A percentile compares a stretch with the other conserved stretches of the same genome.
phyloP scores from a whole-genome alignment of 2,113 vertebrate genomes.

The Hydrochoerus hydrochaeris region DNA sequence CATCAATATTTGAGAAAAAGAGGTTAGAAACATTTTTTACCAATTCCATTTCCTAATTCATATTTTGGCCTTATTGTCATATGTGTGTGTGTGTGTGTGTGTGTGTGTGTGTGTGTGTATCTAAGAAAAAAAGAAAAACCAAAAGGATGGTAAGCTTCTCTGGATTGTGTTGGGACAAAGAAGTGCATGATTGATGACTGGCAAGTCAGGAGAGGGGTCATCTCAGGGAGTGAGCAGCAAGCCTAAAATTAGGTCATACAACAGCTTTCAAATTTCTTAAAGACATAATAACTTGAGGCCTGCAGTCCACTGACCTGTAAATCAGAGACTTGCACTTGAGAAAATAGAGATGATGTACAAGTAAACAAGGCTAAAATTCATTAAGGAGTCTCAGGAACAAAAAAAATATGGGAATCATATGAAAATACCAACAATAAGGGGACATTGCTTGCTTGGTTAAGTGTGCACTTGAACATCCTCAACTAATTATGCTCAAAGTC shows the following conservation, averaged over 20 bases:
- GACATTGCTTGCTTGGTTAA: background rate
- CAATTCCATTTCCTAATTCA: background rate
- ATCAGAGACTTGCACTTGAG: background rate
- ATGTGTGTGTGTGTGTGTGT: background rate
- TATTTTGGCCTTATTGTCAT: background rate
- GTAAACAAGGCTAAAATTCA: background rate
- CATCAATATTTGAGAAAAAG: background rate
- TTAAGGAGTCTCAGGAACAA: background rate
- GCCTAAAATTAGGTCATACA: background rate
- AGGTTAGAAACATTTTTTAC: background rate
- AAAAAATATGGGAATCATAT: background rate
- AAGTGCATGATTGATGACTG: background rate
- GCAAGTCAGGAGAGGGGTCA: background rate
- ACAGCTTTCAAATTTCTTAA: background rate
- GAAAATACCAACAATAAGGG: background rate
- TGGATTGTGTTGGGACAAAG: background rate
- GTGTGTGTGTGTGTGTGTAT: background rate
- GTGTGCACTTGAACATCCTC: background rate
- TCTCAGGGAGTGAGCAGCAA: background rate
- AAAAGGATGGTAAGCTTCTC: background rate
- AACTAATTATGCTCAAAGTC: slow-evolving; percentile 15
- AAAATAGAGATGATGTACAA: background rate
- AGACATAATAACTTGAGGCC: background rate
- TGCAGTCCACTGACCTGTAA: background rate
- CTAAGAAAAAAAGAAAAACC: background rate